These are phyloP conservation scores for Lypha dubia DNA, from an alignment of 2,888 invertebrate species.

Conservation along the genomic window DNA sequence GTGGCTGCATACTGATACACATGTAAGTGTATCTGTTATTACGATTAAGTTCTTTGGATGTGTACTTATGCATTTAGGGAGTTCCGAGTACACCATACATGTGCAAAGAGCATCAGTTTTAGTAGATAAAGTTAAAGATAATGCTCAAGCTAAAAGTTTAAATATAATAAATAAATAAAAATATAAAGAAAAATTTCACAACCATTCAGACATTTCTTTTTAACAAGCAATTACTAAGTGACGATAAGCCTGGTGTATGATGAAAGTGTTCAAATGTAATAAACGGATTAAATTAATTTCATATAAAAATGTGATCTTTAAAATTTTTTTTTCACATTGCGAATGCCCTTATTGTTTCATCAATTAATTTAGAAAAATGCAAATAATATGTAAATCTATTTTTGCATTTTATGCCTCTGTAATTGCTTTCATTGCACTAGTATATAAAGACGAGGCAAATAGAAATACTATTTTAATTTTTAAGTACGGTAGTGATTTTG, in stretches of 20 bases:
- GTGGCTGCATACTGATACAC: no score
- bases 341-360: conserved; percentile 19
- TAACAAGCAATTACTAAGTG: background rate
- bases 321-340: background rate
- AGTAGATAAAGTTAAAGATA: background rate
- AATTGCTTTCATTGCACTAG: conserved; percentile 27
- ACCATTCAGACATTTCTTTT: no score
- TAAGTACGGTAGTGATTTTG: conserved; percentile 9
- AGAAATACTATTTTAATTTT: conserved; percentile 48
- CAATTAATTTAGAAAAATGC: conserved; percentile 39
- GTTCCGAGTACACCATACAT: background rate
- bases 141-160: background rate
- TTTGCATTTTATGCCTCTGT: background rate
- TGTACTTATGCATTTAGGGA: conserved; percentile 4
- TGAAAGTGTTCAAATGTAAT: background rate
- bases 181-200: background rate
- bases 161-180: background rate
- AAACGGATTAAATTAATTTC: no score
- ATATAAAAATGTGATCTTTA: background rate
- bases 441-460: conserved; percentile 56
- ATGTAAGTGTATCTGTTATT: background rate
- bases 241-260: background rate
- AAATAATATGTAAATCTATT: conserved; percentile 59
- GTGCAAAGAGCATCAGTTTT: background rate
- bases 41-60: background rate